A percentile compares a stretch with the other conserved stretches of the same genome.
These are phyloP conservation scores for Rhaphigaster nebulosa DNA, from an alignment of 2,888 invertebrate genomes.

Conservation along the genomic window DNA sequence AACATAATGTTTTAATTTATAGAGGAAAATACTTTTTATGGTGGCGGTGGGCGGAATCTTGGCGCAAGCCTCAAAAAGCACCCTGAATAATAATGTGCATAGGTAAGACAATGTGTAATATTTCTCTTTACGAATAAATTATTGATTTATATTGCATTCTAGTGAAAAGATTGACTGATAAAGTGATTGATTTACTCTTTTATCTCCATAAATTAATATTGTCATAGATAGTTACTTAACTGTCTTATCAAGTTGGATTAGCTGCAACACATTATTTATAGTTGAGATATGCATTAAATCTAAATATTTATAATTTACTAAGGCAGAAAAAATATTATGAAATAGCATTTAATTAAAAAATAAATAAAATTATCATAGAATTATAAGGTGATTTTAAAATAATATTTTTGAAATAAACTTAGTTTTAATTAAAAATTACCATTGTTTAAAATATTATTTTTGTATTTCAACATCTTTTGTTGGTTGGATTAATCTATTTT, in stretches of 20 bases:
- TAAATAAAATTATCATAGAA: no score
- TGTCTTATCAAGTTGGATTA: not conserved
- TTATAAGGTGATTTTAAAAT: no score
- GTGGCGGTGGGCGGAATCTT: slow-evolving; percentile 61
- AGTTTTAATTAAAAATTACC: no score
- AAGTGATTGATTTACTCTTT: not conserved
- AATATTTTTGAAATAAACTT: no score
- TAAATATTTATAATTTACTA: not conserved
- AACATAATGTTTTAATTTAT: slow-evolving; percentile 8
- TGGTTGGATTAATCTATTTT: no score
- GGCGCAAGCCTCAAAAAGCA: slow-evolving; percentile 24
- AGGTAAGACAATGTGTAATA: not conserved
- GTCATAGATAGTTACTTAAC: not conserved
- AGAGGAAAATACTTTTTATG: slow-evolving; percentile 63
- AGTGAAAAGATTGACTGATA: not conserved
- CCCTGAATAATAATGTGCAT: not conserved
- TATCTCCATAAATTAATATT: not conserved
- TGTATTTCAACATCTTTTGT: no score
- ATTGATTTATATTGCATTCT: not conserved
- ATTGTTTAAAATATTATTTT: no score
- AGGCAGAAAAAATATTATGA: no score
- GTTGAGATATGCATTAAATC: not conserved
- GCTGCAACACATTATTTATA: not conserved
- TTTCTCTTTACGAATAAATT: not conserved
- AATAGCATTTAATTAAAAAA: no score